Conservation (phyloP, 2,888 invertebrate genomes). For the Notodonta dromedarius region DNA sequence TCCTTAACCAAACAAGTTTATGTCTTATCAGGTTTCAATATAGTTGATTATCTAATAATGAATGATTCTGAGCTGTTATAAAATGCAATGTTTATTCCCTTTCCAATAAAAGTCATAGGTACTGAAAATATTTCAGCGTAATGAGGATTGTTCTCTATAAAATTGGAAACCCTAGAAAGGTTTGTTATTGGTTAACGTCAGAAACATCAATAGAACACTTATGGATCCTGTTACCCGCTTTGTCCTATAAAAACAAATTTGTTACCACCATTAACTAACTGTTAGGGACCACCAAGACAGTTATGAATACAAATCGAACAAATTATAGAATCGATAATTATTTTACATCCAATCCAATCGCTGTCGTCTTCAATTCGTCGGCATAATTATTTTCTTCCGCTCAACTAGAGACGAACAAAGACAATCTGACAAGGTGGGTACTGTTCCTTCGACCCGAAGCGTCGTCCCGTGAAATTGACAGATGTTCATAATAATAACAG, state of each 20-base stretch:
- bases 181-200: background rate
- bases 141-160: too few relatives aligned
- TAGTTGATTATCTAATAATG: too few relatives aligned
- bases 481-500: conserved; percentile 70
- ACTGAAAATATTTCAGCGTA: too few relatives aligned
- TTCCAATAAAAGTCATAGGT: too few relatives aligned
- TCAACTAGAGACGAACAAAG: conserved; percentile 68
- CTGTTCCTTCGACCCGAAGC: conserved; percentile 59
- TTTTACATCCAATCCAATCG: conserved; percentile 48
- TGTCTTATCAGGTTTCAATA: too few relatives aligned
- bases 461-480: conserved; percentile 68
- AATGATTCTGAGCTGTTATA: too few relatives aligned
- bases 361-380: conserved; percentile 55
- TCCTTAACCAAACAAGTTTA: too few relatives aligned
- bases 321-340: conserved; percentile 37
- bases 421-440: conserved; percentile 50
- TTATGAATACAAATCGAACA: conserved; percentile 15
- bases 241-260: background rate
- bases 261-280: conserved; percentile 9
- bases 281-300: conserved; percentile 7
- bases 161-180: too few relatives aligned
- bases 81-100: too few relatives aligned
- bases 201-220: background rate
- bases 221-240: background rate
- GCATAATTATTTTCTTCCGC: conserved; percentile 73